phyloP scores from a whole-genome alignment of 2,797 vertebrate genomes.

The Buphagus erythrorhynchus region DNA sequence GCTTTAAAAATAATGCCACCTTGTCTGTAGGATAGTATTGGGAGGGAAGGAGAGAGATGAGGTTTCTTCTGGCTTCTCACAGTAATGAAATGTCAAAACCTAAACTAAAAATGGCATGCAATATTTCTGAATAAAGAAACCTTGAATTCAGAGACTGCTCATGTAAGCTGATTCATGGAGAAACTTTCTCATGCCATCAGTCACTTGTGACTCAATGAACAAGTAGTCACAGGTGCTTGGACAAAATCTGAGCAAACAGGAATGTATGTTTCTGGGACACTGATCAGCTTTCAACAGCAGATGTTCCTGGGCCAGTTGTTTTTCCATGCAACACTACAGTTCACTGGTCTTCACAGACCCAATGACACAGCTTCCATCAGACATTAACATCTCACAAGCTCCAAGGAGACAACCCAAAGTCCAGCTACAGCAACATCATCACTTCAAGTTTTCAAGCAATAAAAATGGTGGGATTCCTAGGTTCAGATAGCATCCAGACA shows the following conservation, averaged over 20 bases:
- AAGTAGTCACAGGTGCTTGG: not conserved
- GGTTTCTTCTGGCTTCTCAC: not conserved
- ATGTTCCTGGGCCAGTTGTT: not conserved
- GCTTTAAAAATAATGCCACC: not conserved
- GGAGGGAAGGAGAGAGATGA: not conserved
- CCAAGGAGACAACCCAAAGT: not conserved
- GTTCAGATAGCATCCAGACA: fast-evolving
- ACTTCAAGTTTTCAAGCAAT: not conserved
- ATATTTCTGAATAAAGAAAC: not conserved
- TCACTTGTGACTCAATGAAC: not conserved
- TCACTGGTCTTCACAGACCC: not conserved
- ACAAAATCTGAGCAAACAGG: not conserved
- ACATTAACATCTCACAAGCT: not conserved
- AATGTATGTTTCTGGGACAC: not conserved
- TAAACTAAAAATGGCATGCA: not conserved
- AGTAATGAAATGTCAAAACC: not conserved
- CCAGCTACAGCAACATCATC: not conserved
- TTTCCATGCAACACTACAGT: not conserved
- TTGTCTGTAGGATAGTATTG: not conserved
- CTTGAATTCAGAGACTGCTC: not conserved
- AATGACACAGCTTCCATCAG: not conserved
- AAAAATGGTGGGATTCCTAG: not conserved
- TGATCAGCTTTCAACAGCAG: not conserved
- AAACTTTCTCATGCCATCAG: not conserved
- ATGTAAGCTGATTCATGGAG: not conserved